phyloP scores from a whole-genome alignment of 2,888 invertebrate species.

The Helleia helle region DNA sequence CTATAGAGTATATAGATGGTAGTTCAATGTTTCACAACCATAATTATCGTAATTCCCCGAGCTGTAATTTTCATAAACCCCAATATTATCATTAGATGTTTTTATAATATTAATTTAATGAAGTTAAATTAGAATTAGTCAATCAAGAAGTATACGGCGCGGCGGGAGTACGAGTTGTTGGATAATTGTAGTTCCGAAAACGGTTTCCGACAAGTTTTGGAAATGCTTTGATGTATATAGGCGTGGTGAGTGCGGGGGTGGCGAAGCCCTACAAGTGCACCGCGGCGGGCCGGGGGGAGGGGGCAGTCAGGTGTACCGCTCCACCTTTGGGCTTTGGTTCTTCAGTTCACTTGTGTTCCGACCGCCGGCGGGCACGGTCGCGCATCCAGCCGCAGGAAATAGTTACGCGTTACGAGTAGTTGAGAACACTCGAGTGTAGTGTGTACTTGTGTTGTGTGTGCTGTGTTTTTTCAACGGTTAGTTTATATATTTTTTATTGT shows the following conservation, averaged over 20 bases:
- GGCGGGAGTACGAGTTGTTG: no score
- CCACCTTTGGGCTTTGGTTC: slow-evolving; percentile 28
- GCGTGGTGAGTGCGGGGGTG: neutral
- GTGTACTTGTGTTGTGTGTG: neutral
- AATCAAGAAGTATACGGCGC: no score
- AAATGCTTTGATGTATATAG: slow-evolving; percentile 4
- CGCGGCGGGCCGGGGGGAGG: slow-evolving; percentile 36
- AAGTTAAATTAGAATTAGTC: no score
- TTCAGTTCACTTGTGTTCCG: slow-evolving; percentile 40
- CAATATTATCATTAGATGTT: no score
- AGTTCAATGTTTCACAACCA: no score
- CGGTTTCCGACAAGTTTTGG: neutral
- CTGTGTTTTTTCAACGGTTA: slow-evolving; percentile 12
- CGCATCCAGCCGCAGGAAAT: neutral
- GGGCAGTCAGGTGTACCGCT: slow-evolving; percentile 52
- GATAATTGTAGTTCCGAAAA: neutral
- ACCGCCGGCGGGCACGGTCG: slow-evolving; percentile 23
- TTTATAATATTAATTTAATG: no score
- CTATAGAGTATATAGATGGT: no score
- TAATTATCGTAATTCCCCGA: no score
- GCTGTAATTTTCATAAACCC: no score
- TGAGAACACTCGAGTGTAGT: neutral
- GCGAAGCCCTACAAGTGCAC: slow-evolving; percentile 58
- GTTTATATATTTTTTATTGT: slow-evolving; percentile 10
- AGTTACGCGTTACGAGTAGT: neutral